Evolutionary conservation across 2,888 invertebrate genomes (phyloP).

Genomic region (Trissoscelio sp.): DNA sequence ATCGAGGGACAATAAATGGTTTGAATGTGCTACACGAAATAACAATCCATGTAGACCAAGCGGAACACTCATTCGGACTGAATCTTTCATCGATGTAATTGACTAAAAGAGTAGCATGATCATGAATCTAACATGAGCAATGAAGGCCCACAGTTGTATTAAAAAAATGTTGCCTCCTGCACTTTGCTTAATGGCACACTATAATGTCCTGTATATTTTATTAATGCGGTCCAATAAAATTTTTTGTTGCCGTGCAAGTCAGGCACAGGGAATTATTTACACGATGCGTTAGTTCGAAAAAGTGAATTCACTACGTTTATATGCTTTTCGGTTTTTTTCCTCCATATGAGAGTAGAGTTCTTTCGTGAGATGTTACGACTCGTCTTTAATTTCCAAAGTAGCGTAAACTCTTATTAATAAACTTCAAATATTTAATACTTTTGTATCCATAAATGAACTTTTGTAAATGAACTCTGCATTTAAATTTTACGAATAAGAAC

Average conservation of each 20-base stretch:
- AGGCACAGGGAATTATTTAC: slow-evolving; percentile 42
- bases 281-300: slow-evolving; percentile 10
- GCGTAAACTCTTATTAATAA: too few relatives aligned
- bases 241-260: slow-evolving; percentile 20
- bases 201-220: slow-evolving; percentile 59
- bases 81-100: slow-evolving; percentile 74
- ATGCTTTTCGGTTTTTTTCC: slow-evolving; percentile 1
- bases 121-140: slow-evolving; percentile 72
- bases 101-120: slow-evolving; percentile 70
- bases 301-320: slow-evolving; percentile 14
- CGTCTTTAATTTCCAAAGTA: not conserved
- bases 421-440: too few relatives aligned
- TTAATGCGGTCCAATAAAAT: slow-evolving; percentile 42
- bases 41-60: slow-evolving; percentile 8
- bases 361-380: not conserved
- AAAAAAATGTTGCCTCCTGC: slow-evolving; percentile 54
- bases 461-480: too few relatives aligned
- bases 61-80: slow-evolving; percentile 31
- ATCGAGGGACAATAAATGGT: slow-evolving; percentile 47
- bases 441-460: too few relatives aligned
- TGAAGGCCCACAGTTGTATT: slow-evolving; percentile 40
- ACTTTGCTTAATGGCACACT: slow-evolving; percentile 50
- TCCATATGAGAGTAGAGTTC: not conserved
- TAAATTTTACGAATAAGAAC: too few relatives aligned
- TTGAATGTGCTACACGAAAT: slow-evolving; percentile 45